A percentile compares a stretch with the other conserved stretches of the same genome.
These are phyloP conservation scores for Mesitornis unicolor DNA, from an alignment of 2,113 vertebrate species.

Conservation along the genomic window DNA sequence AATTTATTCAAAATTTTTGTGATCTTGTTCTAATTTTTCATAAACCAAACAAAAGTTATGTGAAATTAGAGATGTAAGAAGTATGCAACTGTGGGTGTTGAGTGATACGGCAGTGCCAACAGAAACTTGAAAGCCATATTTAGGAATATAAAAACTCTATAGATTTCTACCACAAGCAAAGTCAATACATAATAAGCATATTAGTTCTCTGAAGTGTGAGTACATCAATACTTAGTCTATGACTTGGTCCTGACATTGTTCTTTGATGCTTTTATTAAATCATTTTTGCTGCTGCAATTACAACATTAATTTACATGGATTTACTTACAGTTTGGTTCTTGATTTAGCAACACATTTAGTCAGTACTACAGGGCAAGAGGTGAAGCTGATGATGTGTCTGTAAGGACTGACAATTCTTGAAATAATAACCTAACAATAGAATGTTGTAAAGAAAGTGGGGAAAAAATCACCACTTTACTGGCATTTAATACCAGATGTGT, in stretches of 20 bases:
- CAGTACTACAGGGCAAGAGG: neutral
- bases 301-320: neutral
- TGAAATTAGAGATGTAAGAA: neutral
- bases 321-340: neutral
- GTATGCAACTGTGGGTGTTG: neutral
- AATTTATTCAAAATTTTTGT: neutral
- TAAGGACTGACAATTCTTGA: neutral
- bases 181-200: neutral
- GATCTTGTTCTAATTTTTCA: neutral
- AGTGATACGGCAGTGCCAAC: neutral
- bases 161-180: neutral
- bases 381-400: neutral
- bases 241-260: neutral
- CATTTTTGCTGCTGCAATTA: neutral
- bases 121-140: neutral
- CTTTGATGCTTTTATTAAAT: neutral
- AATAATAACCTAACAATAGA: neutral
- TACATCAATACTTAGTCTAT: neutral
- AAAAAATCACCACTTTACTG: neutral
- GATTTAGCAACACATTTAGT: neutral
- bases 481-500: neutral
- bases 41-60: neutral
- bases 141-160: neutral
- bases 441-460: neutral
- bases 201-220: neutral